These are phyloP conservation scores for Charadrius vociferus DNA, from an alignment of 2,113 vertebrate species.

Conservation along the genomic window DNA sequence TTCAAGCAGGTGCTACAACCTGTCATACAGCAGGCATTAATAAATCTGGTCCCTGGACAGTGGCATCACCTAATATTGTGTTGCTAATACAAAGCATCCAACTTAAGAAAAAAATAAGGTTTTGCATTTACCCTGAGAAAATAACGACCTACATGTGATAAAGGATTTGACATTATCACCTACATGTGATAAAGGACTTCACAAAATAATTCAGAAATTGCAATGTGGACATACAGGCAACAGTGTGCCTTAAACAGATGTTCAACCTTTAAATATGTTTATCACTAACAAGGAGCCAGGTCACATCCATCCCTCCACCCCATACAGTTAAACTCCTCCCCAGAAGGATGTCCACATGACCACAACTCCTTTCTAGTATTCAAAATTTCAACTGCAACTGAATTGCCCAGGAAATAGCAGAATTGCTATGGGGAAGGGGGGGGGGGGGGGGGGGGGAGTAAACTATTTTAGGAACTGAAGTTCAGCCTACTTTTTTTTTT, in stretches of 20 bases:
- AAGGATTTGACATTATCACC: background rate
- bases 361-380: background rate
- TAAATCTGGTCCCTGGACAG: background rate
- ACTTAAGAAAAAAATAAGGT: background rate
- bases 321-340: background rate
- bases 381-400: background rate
- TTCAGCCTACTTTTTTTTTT: background rate
- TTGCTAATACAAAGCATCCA: background rate
- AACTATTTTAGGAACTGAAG: background rate
- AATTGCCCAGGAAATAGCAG: background rate
- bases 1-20: background rate
- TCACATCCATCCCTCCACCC: background rate
- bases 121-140: background rate
- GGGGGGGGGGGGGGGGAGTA: too few species aligned
- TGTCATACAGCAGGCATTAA: background rate
- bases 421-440: background rate
- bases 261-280: background rate
- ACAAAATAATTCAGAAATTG: background rate
- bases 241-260: accelerated
- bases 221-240: background rate
- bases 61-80: background rate
- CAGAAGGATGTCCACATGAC: background rate
- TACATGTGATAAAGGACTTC: background rate
- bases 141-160: background rate
- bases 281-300: background rate